Evolutionary conservation across 2,113 vertebrate genomes (phyloP), one percentile per base, ranked within the genome.

Genomic region (Melanerpes aurifrons): DNA sequence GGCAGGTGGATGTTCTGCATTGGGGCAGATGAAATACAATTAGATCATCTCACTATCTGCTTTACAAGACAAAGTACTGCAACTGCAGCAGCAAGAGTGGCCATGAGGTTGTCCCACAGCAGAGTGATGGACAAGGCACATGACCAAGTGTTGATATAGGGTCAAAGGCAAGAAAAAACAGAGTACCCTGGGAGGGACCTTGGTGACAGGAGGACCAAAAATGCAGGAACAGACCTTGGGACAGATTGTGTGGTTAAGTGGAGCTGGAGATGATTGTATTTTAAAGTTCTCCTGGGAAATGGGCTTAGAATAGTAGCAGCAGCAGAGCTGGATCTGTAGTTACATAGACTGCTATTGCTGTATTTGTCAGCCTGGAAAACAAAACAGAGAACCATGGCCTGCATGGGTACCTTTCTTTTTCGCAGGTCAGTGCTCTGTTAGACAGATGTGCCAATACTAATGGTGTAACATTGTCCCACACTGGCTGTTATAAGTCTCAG

Each of bases 241-340:
- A 96, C 73, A 96, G 90, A 92, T 83, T 93, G 73, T 90, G 86
- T 78, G 73, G 88, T 94, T 94, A 96, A 81, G 45, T 59, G 81
- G 90, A 88, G 74, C 73, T 82, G 26, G 57, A 95, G 70, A 92
- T 88, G 82, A 92, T 70, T 84, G 62, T 87, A 61, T 86, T 96
- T 88, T 95, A 86, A 86, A 88, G 91, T 85, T 89, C 81, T 90
- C 83, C 67, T 76, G 54, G 88, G 93, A 25, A 90, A 81, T 69
- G 31, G 28, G 43, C 69, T 81, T 48, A 72, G 70, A 94, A 93
- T 17, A 92, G 82, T 83, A 24, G 48, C 50, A 88, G 84, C 48
- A 86, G 66, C 31, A 43, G 79, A 64, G 66, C 4, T 86, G 21
- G 73, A 68, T 90, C 66, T 72, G 28, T 58, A 81, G 62, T 58